Evolutionary conservation across 2,113 vertebrate genomes (phyloP).

Genomic region (Origma solitaria): DNA sequence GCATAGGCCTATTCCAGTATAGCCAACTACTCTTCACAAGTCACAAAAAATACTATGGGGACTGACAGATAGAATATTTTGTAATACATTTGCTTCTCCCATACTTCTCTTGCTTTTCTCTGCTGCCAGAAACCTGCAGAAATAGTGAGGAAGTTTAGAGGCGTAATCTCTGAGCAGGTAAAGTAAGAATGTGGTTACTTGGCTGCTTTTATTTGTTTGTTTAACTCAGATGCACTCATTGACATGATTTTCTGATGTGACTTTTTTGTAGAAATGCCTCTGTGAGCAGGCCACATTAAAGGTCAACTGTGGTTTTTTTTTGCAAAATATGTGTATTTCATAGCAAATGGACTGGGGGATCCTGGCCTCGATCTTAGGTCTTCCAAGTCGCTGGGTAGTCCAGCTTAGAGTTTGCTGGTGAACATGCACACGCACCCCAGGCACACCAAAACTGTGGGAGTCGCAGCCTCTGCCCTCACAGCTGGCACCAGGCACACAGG

Average conservation of each 20-base stretch:
- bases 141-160: neutral
- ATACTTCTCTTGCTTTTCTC: neutral
- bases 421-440: fast-evolving
- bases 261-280: neutral
- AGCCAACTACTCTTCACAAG: neutral
- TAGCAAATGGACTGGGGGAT: neutral
- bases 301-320: neutral
- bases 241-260: neutral
- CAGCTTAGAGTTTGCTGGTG: neutral
- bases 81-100: neutral
- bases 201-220: neutral
- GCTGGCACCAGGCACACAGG: neutral
- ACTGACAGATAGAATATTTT: neutral
- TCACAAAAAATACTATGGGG: neutral
- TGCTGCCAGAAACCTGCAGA: neutral
- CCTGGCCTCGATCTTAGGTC: neutral
- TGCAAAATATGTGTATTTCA: neutral
- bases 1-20: neutral
- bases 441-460: too few relatives aligned
- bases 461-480: neutral
- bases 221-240: neutral
- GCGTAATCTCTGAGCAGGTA: neutral
- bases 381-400: neutral
- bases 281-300: neutral
- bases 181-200: neutral